Evolutionary conservation across 2,888 invertebrate genomes (phyloP).

Genomic region (Icerya purchasi): DNA sequence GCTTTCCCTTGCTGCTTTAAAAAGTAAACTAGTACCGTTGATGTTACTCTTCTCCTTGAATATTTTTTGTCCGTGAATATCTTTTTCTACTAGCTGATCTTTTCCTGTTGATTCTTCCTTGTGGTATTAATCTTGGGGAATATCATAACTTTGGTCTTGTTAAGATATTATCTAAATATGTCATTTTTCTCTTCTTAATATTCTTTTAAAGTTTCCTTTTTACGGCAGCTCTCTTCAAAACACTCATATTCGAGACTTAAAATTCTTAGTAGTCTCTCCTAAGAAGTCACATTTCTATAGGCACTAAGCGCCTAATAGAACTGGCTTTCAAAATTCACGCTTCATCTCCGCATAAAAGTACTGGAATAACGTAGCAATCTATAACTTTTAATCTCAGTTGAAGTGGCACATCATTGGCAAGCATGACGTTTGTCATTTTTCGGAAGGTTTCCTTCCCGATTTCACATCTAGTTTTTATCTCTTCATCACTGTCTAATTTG

Average conservation of each 20-base stretch:
- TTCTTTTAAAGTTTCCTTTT: neutral
- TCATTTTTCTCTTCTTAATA: neutral
- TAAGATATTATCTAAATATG: too few relatives aligned
- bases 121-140: neutral
- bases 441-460: neutral
- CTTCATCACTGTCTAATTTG: neutral
- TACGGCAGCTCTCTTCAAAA: neutral
- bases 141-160: neutral
- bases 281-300: neutral
- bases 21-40: neutral
- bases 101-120: neutral
- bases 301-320: neutral
- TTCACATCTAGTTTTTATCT: neutral
- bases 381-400: neutral
- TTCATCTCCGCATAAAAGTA: neutral
- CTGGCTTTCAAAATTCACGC: neutral
- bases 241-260: neutral
- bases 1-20: neutral
- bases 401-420: neutral
- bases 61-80: neutral
- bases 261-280: neutral
- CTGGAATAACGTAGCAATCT: neutral
- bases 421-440: neutral
- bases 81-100: neutral
- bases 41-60: neutral